These are phyloP conservation scores for Cyanocitta stelleri DNA, from an alignment of 2,113 vertebrate species.

Conservation along the genomic window DNA sequence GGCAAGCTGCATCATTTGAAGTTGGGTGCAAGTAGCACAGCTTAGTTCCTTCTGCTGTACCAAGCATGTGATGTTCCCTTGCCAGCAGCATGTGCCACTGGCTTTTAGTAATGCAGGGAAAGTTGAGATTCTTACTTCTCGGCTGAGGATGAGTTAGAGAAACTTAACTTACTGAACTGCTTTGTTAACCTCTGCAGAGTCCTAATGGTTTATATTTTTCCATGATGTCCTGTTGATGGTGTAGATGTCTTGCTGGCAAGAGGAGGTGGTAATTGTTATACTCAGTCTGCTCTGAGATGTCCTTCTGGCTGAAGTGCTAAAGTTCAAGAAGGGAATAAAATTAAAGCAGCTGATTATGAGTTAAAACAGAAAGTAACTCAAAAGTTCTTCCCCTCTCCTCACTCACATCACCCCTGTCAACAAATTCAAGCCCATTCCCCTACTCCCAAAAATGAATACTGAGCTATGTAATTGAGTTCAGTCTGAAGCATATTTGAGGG, in stretches of 20 bases:
- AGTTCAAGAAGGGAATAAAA: neutral
- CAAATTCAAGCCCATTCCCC: neutral
- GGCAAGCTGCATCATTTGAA: neutral
- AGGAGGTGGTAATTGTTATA: neutral
- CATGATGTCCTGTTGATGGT: neutral
- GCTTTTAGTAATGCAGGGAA: neutral
- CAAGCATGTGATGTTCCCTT: neutral
- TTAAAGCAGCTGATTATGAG: neutral
- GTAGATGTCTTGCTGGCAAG: neutral
- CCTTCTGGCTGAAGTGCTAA: neutral
- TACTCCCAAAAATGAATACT: neutral
- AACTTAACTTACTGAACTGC: neutral
- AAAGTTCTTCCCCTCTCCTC: neutral
- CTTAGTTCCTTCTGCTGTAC: neutral
- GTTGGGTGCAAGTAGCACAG: neutral
- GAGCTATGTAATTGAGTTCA: neutral
- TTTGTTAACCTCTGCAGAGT: neutral
- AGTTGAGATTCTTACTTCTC: neutral
- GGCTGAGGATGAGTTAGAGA: neutral
- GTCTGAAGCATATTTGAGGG: neutral
- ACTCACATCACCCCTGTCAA: accelerated
- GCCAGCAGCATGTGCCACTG: neutral
- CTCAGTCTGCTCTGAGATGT: neutral
- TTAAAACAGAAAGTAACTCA: neutral
- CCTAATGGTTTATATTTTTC: neutral